Evolutionary conservation across 2,888 invertebrate genomes (phyloP), one percentile per base, ranked within the genome.

Genomic region (Campoplex nolae): DNA sequence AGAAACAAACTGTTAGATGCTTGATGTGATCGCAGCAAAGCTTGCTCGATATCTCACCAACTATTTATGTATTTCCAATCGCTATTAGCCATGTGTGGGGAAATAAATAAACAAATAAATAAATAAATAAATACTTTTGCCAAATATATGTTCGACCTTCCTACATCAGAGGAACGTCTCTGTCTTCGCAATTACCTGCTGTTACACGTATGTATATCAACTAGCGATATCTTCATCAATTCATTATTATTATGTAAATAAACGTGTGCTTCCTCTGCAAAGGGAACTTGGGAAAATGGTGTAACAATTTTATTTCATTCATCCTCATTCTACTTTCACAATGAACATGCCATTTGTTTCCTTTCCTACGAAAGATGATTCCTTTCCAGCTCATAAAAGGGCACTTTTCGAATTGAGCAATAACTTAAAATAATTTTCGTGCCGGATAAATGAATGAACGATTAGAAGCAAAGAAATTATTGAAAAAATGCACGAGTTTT

Each of bases 191-290:
- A 84, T 87, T 85, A 76, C 56, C 70, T 84, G 70, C 75, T 83
- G 82, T 79, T 76, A 82, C 51, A 75, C 67, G 42, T 76, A 76
- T 76, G 42, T 70, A 81, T 82, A 76, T 85, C 76, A 76, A 83
- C 79, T 78, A 84, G 82, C 82, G 51, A 74, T 87, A 84, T 86
- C 65, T 56, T 86, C 81, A 87, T 84, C 86, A 70, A 84, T 80
- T 82, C 90, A 92, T 90, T 92, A 91, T 89, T 91, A 90, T 89
- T 92, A 91, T 94, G 93, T 94, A 94, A 94, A 94, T 94, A 94
- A 94, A 94, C 86, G 91, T 93, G 92, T 93, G 93, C 93, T 93
- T 94, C 92, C 92, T 94, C 92, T 93, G 92, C 89, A 92, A 92
- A 89, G 83, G 83, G 89, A 89, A 82, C 86, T 91, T 89, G 92